phyloP scores from a whole-genome alignment of 1,140 invertebrate genomes.

The Heliconius melpomene region DNA sequence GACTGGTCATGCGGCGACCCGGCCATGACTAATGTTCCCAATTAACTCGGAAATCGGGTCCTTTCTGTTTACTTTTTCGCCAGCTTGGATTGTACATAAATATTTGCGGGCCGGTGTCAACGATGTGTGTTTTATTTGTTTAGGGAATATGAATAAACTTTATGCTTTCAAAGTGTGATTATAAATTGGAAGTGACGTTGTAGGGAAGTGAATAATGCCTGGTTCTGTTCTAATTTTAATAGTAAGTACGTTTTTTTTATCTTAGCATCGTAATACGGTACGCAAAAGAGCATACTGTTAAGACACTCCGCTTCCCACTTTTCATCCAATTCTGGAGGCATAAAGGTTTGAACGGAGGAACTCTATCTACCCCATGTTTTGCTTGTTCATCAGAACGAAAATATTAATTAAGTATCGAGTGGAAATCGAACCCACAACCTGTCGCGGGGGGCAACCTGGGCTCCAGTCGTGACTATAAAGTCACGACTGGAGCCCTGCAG shows the following conservation, averaged over 20 bases:
- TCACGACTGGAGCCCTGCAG: too few species aligned
- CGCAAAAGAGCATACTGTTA: too few species aligned
- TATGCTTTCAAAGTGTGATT: constrained; percentile 9
- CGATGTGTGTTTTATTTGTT: constrained; percentile 45
- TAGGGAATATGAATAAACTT: constrained; percentile 29
- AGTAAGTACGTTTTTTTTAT: neutral
- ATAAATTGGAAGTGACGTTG: constrained; percentile 2
- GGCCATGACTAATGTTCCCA: constrained; percentile 45
- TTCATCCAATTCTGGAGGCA: too few species aligned
- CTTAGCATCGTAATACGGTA: too few species aligned
- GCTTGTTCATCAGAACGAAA: too few species aligned
- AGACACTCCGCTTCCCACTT: too few species aligned
- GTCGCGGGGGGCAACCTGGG: too few species aligned
- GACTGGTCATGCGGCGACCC: constrained; percentile 38
- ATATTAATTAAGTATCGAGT: too few species aligned
- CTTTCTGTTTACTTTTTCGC: constrained; percentile 46
- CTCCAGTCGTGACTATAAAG: too few species aligned
- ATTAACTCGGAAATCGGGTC: constrained; percentile 45
- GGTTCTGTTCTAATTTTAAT: neutral
- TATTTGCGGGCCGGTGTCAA: constrained; percentile 45
- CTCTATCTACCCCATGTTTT: too few species aligned
- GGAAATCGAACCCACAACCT: too few species aligned
- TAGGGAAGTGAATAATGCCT: neutral
- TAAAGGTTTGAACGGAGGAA: too few species aligned
- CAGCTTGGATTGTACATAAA: constrained; percentile 47